Evolutionary conservation across 1,140 invertebrate species (phyloP).

Genomic region (Adelges cooleyi): DNA sequence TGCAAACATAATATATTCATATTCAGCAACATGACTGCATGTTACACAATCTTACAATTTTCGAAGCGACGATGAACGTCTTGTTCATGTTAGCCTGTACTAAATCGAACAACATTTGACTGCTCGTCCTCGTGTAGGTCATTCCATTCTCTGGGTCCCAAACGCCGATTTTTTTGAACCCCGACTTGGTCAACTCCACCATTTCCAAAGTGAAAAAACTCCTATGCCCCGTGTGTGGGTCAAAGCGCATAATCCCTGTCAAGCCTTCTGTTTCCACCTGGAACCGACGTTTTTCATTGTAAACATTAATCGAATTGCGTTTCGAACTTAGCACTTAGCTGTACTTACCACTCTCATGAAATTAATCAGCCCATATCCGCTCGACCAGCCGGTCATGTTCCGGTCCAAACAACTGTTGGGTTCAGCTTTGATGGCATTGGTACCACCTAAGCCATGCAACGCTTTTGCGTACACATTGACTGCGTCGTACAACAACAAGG

Average conservation of each 20-base stretch:
- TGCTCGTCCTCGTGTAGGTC: conserved; percentile 81
- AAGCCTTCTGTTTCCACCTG: conserved; percentile 83
- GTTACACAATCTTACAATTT: conserved; percentile 16
- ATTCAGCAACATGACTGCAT: too few relatives aligned
- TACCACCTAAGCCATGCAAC: conserved; percentile 75
- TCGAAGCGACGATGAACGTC: conserved; percentile 40
- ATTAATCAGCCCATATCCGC: conserved; percentile 88
- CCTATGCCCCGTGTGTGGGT: conserved; percentile 76
- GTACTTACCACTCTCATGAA: conserved; percentile 88
- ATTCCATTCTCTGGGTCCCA: conserved; percentile 81
- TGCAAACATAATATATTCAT: conserved; percentile 34
- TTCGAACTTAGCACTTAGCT: too few relatives aligned
- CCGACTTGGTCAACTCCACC: conserved; percentile 70
- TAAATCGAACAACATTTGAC: conserved; percentile 45
- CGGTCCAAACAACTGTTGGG: conserved; percentile 71
- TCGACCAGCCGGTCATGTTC: conserved; percentile 72
- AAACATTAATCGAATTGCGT: neutral
- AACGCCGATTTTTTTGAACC: conserved; percentile 70
- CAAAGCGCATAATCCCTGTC: conserved; percentile 88
- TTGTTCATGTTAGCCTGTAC: conserved; percentile 41
- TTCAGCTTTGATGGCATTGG: conserved; percentile 76
- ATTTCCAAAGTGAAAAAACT: conserved; percentile 83
- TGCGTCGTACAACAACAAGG: conserved; percentile 89
- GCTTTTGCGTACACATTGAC: conserved; percentile 86
- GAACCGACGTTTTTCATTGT: conserved; percentile 23